These are phyloP conservation scores for Thamnophis elegans DNA, from an alignment of 2,797 vertebrate genomes.

Conservation along the genomic window DNA sequence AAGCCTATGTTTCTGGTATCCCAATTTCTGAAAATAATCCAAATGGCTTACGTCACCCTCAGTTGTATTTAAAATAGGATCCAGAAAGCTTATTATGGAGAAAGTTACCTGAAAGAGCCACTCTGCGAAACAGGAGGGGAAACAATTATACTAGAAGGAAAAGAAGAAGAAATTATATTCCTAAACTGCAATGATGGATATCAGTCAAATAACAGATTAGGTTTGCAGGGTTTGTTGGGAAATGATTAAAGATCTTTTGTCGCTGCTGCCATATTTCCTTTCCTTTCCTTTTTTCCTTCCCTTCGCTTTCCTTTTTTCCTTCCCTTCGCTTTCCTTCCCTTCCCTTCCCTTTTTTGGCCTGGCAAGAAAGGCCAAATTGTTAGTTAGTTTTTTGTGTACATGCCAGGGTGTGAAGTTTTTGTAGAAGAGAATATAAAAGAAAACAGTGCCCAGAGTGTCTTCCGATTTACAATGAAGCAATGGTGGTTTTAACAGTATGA, in stretches of 20 bases:
- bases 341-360: not conserved
- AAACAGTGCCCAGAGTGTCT: not conserved
- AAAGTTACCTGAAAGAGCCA: not conserved
- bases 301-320: not conserved
- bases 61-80: not conserved
- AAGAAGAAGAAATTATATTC: not conserved
- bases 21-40: not conserved
- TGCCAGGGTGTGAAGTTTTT: not conserved
- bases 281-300: not conserved
- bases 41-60: not conserved
- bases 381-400: not conserved
- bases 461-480: not conserved
- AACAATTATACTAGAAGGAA: not conserved
- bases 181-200: conserved; percentile 15
- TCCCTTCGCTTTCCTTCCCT: not conserved
- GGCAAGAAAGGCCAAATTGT: not conserved
- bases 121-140: not conserved
- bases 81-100: not conserved
- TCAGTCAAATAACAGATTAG: not conserved
- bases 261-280: not conserved
- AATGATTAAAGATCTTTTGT: not conserved
- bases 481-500: not conserved
- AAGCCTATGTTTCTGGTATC: not conserved
- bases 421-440: not conserved
- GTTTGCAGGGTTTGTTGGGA: not conserved